Base-by-base conservation (phyloP, 2,888 invertebrate genomes). In the Sipha maydis region DNA sequence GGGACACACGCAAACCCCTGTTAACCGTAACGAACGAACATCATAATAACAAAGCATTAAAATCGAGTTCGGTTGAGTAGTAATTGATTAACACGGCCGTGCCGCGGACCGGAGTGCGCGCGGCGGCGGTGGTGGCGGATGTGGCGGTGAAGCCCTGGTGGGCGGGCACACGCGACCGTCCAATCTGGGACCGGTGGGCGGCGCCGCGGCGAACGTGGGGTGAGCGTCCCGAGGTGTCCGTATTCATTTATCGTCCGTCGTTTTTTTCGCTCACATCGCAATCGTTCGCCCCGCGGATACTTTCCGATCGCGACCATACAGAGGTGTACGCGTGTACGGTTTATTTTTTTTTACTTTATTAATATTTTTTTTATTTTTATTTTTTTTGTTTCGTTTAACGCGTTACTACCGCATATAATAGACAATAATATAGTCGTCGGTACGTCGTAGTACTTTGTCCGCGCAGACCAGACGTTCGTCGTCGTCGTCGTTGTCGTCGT, bases 21-120 rank as follows among this genome's bases (percentile, higher is more conserved):
- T 86, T 86, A 86, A 86, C 86, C 88, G 88, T 88, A 82, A 88
- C 88, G 88, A 88, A 88, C 89, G 79, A 89, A 89, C 90, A 89
- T 89, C 90, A 90, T 90, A 89, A 90, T 90, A 90, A 89, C 89
- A 89, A 89, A 90, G 89, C 90, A 90, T 90, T 90, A 90, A 90
- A 90, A 90, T 90, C 90, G 89, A 90, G 90, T 90, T 90, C 90
- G 89, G 90, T 90, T 89, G 89, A 90, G 89, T 90, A 90, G 90
- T 89, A 89, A 90, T 90, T 90, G 90, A 90, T 90, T 90, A 90
- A 90, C 90, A 90, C 88, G 82, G 80, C 80, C 71, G 86, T 80
- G 75, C 73, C 28, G 89, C 89, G 83, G 85, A 71, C 85, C 89
- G 41, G 77, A 75, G 67, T 85, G 88, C 83, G 78, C 67, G 83